These are phyloP conservation scores for Zhuqinia jingwanae DNA, from an alignment of 2,888 invertebrate genomes.

Conservation along the genomic window DNA sequence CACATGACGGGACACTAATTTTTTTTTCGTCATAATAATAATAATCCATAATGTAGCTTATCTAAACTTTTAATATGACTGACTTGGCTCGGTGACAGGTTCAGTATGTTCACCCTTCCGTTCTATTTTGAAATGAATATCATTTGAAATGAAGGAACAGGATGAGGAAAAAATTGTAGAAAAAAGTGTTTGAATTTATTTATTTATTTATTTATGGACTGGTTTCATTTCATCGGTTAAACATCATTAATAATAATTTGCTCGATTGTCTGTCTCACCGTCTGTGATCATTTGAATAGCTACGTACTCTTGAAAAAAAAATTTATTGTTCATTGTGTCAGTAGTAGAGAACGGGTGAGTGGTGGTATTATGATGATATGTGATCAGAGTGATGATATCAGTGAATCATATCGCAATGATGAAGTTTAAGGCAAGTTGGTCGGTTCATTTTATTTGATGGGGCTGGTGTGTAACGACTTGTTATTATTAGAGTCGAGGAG, in stretches of 20 bases:
- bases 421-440: conserved; percentile 7
- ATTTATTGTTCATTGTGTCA: neutral
- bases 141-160: too few relatives aligned
- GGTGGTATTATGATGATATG: neutral
- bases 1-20: conserved; percentile 29
- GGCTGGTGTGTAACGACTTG: neutral
- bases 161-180: too few relatives aligned
- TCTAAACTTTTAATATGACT: neutral
- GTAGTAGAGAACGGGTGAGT: neutral
- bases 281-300: neutral
- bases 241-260: conserved; percentile 56
- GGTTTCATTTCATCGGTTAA: conserved; percentile 54
- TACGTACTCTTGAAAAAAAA: conserved; percentile 1
- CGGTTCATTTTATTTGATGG: too few relatives aligned
- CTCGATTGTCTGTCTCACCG: conserved; percentile 22
- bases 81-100: conserved; percentile 22
- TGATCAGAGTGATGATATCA: conserved; percentile 10
- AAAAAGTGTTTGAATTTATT: conserved; percentile 14
- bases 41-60: too few relatives aligned
- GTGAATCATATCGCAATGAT: neutral
- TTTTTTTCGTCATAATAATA: conserved; percentile 9
- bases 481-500: neutral
- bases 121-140: neutral
- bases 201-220: conserved; percentile 56
- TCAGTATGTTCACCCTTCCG: neutral